Conservation (phyloP, 2,113 vertebrate species). For the Pluvianellus socialis region DNA sequence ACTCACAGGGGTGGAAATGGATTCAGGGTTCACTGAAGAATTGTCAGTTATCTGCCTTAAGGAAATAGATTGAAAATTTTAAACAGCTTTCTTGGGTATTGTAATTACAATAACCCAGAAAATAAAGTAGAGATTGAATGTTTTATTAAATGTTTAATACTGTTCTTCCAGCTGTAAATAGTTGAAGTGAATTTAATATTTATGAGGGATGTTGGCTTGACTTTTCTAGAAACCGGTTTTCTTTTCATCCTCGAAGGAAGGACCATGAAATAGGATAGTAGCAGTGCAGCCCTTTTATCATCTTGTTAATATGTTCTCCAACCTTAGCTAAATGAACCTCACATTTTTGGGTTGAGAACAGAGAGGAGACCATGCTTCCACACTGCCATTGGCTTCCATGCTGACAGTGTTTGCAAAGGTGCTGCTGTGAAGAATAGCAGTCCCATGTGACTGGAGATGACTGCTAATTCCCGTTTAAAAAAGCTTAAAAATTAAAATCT, state of each 20-base stretch:
- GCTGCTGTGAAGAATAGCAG: background rate
- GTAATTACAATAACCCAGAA: background rate
- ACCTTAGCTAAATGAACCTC: background rate
- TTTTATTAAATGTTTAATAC: background rate
- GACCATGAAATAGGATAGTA: background rate
- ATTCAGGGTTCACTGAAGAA: background rate
- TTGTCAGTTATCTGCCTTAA: background rate
- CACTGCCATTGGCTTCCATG: background rate
- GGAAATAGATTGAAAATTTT: background rate
- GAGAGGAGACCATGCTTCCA: background rate
- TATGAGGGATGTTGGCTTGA: background rate
- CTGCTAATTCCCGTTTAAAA: background rate
- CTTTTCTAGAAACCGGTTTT: background rate
- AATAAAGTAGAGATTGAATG: background rate
- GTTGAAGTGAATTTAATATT: background rate
- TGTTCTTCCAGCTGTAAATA: background rate
- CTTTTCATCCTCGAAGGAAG: background rate
- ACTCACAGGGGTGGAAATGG: background rate
- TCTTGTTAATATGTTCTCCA: background rate
- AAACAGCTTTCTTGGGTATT: background rate
- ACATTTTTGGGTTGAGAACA: background rate
- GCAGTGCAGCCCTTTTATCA: background rate
- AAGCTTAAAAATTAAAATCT: background rate
- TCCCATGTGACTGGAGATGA: background rate
- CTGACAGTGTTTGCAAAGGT: background rate